Evolutionary conservation across 2,113 vertebrate genomes (phyloP).

Genomic region (Puffinus mauretanicus): DNA sequence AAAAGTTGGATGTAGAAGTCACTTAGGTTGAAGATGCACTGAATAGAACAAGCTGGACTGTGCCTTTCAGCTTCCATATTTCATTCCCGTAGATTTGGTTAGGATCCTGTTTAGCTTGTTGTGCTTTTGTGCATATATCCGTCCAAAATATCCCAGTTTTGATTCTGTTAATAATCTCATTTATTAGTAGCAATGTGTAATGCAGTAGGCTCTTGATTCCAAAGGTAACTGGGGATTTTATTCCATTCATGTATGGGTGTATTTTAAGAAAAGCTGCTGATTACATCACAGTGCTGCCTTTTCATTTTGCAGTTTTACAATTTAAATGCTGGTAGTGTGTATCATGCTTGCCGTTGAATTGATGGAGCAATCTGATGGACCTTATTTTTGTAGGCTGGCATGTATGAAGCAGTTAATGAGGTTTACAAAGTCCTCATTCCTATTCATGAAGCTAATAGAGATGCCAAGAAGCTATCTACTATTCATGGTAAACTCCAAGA

Average conservation of each 20-base stretch:
- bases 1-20: neutral
- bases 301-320: neutral
- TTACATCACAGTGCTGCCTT: neutral
- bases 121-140: neutral
- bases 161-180: neutral
- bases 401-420: constrained; percentile 98
- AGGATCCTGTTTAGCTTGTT: neutral
- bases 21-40: neutral
- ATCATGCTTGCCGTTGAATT: neutral
- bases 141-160: neutral
- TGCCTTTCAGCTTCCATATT: neutral
- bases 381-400: constrained; percentile 85
- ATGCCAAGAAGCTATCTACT: constrained; percentile 95
- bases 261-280: neutral
- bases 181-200: neutral
- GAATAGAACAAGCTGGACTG: neutral
- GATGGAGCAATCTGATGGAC: constrained; percentile 2
- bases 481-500: constrained; percentile 99
- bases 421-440: constrained; percentile 99
- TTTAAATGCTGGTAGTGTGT: neutral
- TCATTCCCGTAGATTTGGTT: neutral
- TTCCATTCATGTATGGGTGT: neutral
- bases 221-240: neutral
- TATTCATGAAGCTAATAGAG: constrained; percentile 95
- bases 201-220: neutral